A percentile compares a stretch with the other conserved stretches of the same genome.
Evolutionary conservation across 2,113 vertebrate species (phyloP).

Genomic region (Saiga tatarica): DNA sequence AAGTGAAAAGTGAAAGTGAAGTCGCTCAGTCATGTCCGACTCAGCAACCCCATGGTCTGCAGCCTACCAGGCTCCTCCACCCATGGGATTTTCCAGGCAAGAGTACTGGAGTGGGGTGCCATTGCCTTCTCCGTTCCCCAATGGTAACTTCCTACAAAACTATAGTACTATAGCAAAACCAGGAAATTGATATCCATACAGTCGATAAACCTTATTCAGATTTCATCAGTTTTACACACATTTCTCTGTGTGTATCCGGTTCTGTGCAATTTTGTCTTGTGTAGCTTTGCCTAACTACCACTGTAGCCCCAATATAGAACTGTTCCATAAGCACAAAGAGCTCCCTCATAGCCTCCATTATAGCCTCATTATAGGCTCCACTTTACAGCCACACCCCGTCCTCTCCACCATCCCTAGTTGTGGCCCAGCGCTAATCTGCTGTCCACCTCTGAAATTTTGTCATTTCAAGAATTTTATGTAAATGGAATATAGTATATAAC

Average conservation of each 20-base stretch:
- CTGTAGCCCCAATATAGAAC: neutral
- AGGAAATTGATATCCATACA: neutral
- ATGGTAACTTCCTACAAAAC: neutral
- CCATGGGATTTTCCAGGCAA: too few relatives aligned
- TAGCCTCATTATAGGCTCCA: too few relatives aligned
- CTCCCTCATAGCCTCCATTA: neutral
- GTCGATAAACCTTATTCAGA: neutral
- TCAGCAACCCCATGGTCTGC: too few relatives aligned
- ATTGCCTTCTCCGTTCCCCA: neutral
- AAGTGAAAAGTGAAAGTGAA: too few relatives aligned
- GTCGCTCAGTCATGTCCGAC: too few relatives aligned
- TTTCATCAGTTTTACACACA: neutral
- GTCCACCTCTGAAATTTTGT: neutral
- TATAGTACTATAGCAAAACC: neutral
- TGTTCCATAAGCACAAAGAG: neutral
- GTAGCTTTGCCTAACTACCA: neutral
- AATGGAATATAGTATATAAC: neutral
- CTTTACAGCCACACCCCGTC: neutral
- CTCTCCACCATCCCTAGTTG: neutral
- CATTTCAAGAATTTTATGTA: neutral
- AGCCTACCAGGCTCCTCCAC: too few relatives aligned
- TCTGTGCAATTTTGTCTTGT: neutral
- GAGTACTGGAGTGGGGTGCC: too few relatives aligned
- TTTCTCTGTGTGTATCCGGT: neutral
- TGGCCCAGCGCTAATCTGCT: neutral